Base-by-base conservation (phyloP, 2,797 vertebrate genomes). In the Gymnothorax reevesii region DNA sequence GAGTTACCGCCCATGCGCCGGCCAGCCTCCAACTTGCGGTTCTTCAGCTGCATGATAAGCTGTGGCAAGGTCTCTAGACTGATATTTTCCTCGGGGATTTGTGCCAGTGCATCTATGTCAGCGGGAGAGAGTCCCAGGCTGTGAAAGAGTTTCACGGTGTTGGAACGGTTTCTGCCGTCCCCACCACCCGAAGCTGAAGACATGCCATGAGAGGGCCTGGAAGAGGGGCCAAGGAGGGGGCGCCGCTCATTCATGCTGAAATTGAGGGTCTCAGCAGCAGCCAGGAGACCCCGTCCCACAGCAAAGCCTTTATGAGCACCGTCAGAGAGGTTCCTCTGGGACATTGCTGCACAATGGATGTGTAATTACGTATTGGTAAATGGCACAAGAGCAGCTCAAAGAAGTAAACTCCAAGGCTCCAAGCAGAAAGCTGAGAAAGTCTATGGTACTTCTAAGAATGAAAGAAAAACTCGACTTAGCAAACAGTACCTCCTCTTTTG, bases 1-100 rank as follows among this genome's bases (percentile, higher is more conserved):
- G 87, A 77, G 62, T 89, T 88, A 9, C 88, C 84, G 33, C 87
- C 17, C 86, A 93, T 87, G 83, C 88, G 91, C 10, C 94, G 90
- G 73, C 93, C 90, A 0, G 82, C 0, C 9, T 94, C 95, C 4
- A 89, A 92, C 84, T 96, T 97, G 25, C 94, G 92, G 87, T 90
- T 95, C 92, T 96, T 96, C 86, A 96, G 94, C 91, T 96, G 95
- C 95, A 94, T 95, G 90, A 97, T 94, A 93, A 96, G 95, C 73
- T 91, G 93, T 0, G 96, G 96, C 88, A 97, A 92, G 15, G 95
- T 96, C 86, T 96, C 96, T 92, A 97, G 94, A 0, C 94, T 96
- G 92, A 96, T 96, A 86, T 95, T 94, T 57, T 96, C 95, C 57
- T 96, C 96, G 0, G 96, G 96, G 87, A 97, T 93, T 60, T 96